Evolutionary conservation across 2,113 vertebrate genomes (phyloP).

Genomic region (Megaceryle torquata): DNA sequence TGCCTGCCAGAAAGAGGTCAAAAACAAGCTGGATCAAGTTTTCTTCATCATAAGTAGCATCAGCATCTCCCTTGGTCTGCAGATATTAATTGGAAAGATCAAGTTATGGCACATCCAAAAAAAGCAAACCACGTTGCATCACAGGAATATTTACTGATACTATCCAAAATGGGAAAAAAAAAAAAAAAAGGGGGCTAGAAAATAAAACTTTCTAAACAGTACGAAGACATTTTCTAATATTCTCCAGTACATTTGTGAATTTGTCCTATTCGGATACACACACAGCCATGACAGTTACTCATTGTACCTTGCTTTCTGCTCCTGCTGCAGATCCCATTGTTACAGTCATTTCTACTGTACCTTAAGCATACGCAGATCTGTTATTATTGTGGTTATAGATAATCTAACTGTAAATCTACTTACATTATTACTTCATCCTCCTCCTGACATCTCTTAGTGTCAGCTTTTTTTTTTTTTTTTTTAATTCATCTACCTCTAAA

Average conservation of each 20-base stretch:
- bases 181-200: background rate
- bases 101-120: background rate
- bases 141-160: background rate
- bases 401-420: background rate
- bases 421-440: background rate
- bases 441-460: background rate
- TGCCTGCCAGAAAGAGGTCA: constrained; percentile 71
- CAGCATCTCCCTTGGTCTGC: constrained; percentile 43
- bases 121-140: background rate
- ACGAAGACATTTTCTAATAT: background rate
- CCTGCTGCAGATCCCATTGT: background rate
- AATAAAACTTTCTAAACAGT: background rate
- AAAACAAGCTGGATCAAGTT: constrained; percentile 56
- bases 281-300: background rate
- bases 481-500: background rate
- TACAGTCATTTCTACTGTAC: background rate
- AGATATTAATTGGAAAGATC: background rate
- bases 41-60: constrained; percentile 54
- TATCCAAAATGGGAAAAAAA: background rate
- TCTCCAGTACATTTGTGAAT: background rate
- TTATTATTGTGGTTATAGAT: background rate
- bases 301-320: background rate
- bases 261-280: background rate
- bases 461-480: background rate
- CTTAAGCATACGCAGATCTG: background rate